A percentile compares a stretch with the other conserved stretches of the same genome.
phyloP scores from a whole-genome alignment of 1,140 invertebrate genomes.

The Epicauta chinensis region DNA sequence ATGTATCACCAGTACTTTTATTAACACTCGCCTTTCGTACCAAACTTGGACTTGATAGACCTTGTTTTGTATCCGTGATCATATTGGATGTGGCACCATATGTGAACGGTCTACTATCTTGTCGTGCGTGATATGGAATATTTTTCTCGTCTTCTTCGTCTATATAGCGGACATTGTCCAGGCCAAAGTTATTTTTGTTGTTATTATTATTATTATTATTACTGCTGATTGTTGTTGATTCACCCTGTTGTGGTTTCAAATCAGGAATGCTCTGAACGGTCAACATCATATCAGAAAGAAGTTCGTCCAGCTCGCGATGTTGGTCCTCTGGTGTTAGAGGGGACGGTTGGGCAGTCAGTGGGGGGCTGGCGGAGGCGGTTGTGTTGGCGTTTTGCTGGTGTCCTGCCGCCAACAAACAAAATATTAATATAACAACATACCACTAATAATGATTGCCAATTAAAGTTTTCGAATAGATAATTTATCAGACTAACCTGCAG shows the following conservation, averaged over 20 bases:
- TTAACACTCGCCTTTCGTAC: conserved; percentile 59
- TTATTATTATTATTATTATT: conserved; percentile 1
- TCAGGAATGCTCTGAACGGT: conserved; percentile 73
- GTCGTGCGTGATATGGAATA: conserved; percentile 76
- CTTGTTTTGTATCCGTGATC: conserved; percentile 47
- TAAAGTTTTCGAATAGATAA: too few species aligned
- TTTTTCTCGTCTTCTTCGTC: conserved; percentile 50
- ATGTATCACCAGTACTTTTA: conserved; percentile 34
- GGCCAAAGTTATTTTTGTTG: conserved; percentile 28
- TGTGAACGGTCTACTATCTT: conserved; percentile 74
- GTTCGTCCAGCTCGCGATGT: conserved; percentile 62
- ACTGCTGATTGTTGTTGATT: conserved; percentile 28
- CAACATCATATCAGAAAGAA: conserved; percentile 74
- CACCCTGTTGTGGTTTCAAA: conserved; percentile 42
- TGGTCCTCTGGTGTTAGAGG: conserved; percentile 41
- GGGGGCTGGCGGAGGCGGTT: conserved; percentile 40
- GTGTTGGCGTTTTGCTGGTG: conserved; percentile 43
- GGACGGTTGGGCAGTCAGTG: conserved; percentile 39
- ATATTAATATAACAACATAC: neutral
- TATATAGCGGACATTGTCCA: conserved; percentile 41
- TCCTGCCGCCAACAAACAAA: conserved; percentile 27
- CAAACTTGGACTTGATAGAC: conserved; percentile 66
- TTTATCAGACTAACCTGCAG: conserved; percentile 44
- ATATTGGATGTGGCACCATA: conserved; percentile 59
- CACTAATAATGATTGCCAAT: neutral